Conservation (phyloP, 2,797 vertebrate species). For the Lophius americanus region DNA sequence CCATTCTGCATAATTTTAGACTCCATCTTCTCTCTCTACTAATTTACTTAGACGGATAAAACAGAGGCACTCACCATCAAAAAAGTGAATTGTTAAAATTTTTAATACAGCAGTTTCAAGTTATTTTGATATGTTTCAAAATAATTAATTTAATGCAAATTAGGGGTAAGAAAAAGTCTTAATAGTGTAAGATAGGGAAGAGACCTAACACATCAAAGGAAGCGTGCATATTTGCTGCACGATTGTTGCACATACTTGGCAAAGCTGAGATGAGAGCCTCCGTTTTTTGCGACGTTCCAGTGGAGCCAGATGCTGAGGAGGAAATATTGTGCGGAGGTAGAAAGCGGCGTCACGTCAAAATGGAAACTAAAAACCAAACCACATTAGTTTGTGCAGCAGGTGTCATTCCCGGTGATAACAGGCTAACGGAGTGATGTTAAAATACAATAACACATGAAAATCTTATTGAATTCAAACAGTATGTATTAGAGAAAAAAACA, state of each 20-base stretch:
- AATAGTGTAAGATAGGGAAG: not conserved
- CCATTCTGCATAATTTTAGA: conserved; percentile 1
- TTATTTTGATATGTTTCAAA: not conserved
- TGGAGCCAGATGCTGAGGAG: not conserved
- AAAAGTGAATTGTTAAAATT: too few species aligned
- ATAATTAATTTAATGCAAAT: not conserved
- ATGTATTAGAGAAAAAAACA: too few species aligned
- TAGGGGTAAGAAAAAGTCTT: not conserved
- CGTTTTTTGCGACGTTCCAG: not conserved
- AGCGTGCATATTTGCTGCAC: not conserved
- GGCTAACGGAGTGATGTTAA: not conserved
- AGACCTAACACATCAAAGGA: not conserved
- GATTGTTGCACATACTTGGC: not conserved
- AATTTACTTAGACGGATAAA: not conserved
- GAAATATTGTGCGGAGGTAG: not conserved
- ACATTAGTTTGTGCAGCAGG: conserved; percentile 3
- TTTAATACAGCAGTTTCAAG: too few species aligned
- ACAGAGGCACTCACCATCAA: too few species aligned
- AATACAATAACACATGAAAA: not conserved
- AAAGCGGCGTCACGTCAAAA: not conserved
- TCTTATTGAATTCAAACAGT: not conserved
- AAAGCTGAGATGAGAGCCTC: not conserved
- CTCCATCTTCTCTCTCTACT: not conserved
- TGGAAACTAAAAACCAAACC: not conserved
- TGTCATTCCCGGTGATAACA: not conserved